phyloP scores from a whole-genome alignment of 2,888 invertebrate genomes.

The Erebia ligea region DNA sequence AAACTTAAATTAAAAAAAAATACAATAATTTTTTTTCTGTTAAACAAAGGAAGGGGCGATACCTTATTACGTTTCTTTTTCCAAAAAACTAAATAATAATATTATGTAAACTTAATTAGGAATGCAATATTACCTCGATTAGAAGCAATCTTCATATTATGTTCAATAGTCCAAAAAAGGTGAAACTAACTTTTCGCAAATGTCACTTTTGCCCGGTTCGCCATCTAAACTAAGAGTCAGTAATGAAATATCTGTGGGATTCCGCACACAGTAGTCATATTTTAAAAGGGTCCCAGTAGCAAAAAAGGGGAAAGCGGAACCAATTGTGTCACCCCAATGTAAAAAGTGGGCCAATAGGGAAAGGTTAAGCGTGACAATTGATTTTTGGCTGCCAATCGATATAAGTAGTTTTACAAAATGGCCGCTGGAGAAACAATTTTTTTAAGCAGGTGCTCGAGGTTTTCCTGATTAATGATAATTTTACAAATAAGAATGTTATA shows the following conservation, averaged over 20 bases:
- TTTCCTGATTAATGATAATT: not conserved
- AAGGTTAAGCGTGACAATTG: slow-evolving; percentile 67
- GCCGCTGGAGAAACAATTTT: slow-evolving; percentile 52
- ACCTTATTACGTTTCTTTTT: not conserved
- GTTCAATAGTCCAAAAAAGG: not conserved
- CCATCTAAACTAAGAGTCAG: not conserved
- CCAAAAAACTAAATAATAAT: not conserved
- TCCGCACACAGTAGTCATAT: slow-evolving; percentile 61
- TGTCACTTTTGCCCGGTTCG: not conserved
- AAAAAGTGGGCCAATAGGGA: slow-evolving; percentile 80
- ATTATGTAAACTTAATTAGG: not conserved
- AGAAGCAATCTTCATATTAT: not conserved
- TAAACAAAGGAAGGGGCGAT: no score
- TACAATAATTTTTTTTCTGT: not conserved
- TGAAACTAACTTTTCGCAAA: not conserved
- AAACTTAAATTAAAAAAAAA: no score
- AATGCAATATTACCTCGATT: not conserved
- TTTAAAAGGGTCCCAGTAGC: slow-evolving; percentile 60
- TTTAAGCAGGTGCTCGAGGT: not conserved
- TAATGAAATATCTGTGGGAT: slow-evolving; percentile 42
- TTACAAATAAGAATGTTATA: no score
- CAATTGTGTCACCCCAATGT: slow-evolving; percentile 72
- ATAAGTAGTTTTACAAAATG: slow-evolving; percentile 75
- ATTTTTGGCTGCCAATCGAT: slow-evolving; percentile 80
- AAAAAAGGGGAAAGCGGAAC: slow-evolving; percentile 74